Percentiles rank a stretch among this genome's conserved stretches.
These are phyloP conservation scores for Didymodactylos carnosus DNA, from an alignment of 2,888 invertebrate species.

Conservation along the genomic window DNA sequence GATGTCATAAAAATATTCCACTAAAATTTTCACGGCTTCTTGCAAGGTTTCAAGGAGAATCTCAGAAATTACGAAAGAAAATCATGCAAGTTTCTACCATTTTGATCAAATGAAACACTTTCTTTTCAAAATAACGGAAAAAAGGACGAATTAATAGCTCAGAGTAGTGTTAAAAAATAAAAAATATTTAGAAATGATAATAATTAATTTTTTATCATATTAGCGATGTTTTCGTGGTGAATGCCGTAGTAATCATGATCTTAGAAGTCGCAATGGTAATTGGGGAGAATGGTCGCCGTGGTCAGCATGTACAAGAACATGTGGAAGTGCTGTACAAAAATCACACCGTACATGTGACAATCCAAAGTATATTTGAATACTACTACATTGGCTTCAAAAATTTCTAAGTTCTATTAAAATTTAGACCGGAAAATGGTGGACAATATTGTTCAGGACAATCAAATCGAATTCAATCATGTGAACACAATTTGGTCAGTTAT, in stretches of 20 bases:
- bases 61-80: too few species aligned
- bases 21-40: too few species aligned
- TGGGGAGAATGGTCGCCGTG: constrained; percentile 5
- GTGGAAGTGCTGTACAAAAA: constrained; percentile 4
- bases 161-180: too few species aligned
- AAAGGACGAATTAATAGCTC: too few species aligned
- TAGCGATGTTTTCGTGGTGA: not conserved
- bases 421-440: not conserved
- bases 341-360: constrained; percentile 3
- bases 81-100: too few species aligned
- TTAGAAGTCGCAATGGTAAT: not conserved
- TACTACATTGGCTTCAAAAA: not conserved
- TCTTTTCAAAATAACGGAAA: too few species aligned
- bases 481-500: not conserved
- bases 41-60: too few species aligned
- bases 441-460: not conserved
- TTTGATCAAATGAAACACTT: too few species aligned
- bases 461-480: not conserved
- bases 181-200: too few species aligned
- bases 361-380: too few species aligned
- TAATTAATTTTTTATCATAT: too few species aligned
- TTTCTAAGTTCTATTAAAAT: not conserved
- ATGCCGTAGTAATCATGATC: not conserved
- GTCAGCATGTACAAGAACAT: constrained; percentile 3
- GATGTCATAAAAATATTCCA: too few species aligned